Percentiles rank a stretch among this genome's conserved stretches.
Conservation (phyloP, 37 sponge, comb jelly and placozoan genomes). For the Hormiphora californensis region DNA sequence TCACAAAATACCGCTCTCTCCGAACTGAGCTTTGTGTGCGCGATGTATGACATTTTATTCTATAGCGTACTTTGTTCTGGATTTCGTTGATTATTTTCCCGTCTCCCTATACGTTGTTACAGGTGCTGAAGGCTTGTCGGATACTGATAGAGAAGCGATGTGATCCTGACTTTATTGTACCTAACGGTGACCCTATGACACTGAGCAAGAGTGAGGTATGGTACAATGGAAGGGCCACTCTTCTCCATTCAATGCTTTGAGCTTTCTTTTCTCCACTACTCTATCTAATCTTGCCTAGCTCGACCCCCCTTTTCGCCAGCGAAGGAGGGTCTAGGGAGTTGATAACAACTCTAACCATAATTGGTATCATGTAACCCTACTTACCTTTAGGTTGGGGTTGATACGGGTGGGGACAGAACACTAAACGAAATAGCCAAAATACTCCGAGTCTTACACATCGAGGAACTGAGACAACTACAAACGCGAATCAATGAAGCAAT, state of each 20-base stretch:
- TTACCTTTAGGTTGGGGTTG: too few relatives aligned
- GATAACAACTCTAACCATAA: too few relatives aligned
- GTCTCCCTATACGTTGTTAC: too few relatives aligned
- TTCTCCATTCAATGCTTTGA: neutral
- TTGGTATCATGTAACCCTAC: too few relatives aligned
- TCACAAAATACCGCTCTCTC: constrained; percentile 59
- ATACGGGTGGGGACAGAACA: constrained; percentile 69
- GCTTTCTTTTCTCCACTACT: neutral
- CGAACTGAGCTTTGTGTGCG: too few relatives aligned
- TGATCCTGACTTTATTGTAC: neutral
- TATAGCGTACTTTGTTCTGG: too few relatives aligned
- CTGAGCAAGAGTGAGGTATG: neutral
- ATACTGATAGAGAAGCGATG: constrained; percentile 67
- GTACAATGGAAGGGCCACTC: neutral
- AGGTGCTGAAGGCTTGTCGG: constrained; percentile 64
- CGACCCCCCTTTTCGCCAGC: too few relatives aligned
- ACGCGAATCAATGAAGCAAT: constrained; percentile 86
- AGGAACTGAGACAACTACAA: constrained; percentile 79
- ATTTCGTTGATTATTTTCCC: too few relatives aligned
- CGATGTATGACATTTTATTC: too few relatives aligned
- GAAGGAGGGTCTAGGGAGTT: too few relatives aligned
- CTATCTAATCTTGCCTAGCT: neutral
- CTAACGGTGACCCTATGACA: constrained; percentile 27
- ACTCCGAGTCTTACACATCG: constrained; percentile 79
- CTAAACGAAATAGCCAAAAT: constrained; percentile 82